A percentile compares a stretch with the other conserved stretches of the same genome.
These are phyloP conservation scores for Cryptosula pallasiana DNA, from an alignment of 2,888 invertebrate genomes.

Conservation along the genomic window DNA sequence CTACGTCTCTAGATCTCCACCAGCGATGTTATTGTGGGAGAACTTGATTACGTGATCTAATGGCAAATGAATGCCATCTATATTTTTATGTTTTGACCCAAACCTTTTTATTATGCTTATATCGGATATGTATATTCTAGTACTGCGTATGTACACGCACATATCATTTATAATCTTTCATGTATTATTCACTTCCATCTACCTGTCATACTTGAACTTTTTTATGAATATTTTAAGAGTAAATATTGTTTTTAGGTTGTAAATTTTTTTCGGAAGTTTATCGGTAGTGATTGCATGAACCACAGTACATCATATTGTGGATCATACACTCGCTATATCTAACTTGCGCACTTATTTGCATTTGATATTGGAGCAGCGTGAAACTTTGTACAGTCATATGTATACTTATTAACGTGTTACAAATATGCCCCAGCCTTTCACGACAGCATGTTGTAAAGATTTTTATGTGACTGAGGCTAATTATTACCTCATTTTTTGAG, in stretches of 20 bases:
- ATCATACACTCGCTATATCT: background rate
- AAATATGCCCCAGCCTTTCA: too few relatives aligned
- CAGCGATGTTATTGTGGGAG: too few relatives aligned
- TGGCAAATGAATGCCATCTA: background rate
- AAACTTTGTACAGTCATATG: background rate
- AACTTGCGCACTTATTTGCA: background rate
- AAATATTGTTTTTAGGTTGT: slow-evolving; percentile 22
- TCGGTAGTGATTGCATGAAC: background rate
- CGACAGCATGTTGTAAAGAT: background rate
- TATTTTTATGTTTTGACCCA: slow-evolving; percentile 22
- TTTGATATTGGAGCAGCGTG: background rate
- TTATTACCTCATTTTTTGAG: background rate
- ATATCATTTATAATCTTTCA: background rate
- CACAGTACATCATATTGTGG: background rate
- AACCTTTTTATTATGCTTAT: slow-evolving; percentile 14
- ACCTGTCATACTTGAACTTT: background rate
- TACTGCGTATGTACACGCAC: background rate
- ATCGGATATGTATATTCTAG: background rate
- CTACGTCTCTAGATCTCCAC: too few relatives aligned
- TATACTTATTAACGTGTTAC: too few relatives aligned
- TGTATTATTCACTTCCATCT: slow-evolving; percentile 1
- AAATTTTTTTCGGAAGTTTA: background rate
- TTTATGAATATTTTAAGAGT: slow-evolving; percentile 1
- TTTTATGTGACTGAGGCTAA: background rate
- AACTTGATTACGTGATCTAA: too few relatives aligned